Evolutionary conservation across 2,113 vertebrate genomes (phyloP), one percentile per base, ranked within the genome.

Genomic region (Paratilapia polleni): DNA sequence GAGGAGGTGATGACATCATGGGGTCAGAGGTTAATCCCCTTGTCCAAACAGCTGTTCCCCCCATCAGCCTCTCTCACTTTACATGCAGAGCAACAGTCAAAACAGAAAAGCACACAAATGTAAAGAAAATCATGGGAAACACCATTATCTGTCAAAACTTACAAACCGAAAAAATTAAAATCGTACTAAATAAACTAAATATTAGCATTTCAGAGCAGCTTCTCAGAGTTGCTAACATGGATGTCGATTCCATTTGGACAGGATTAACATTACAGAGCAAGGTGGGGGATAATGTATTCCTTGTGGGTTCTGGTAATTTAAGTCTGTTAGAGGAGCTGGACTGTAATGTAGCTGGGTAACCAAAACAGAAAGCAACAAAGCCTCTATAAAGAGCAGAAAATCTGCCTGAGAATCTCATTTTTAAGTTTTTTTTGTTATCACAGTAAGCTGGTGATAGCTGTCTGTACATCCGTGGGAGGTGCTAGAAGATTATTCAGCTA

Each of bases 1-100:
- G 78, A 49, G 75, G 36, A 47, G 28, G 79, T 54, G 77, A 52
- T 89, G 88, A 90, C 79, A 84, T 87, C 83, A 90, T 83, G 24
- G 13, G 86, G 87, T 88, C 58, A 79, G 81, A 73, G 78, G 84
- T 86, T 74, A 78, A 52, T 36, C 41, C 73, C 34, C 24, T 22
- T 52, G 13, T 68, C 31, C 68, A 66, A 58, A 78, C 88, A 87
- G 74, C 66, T 76, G 54, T 74, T 74, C 28, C 22, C 22, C 31
- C 7, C 66, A 2, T 86, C 77, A 36, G n/a, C 31, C 31, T 58
- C 52, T 58, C 9, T 59, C 6, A 3, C 7, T 41, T 77, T 49
- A 73, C 66, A 73, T 31, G 12, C 66, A 73, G 66, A 70, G 24
- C 12, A 70, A 49, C 64, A 68, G 47, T 26, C 41, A 28, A 70